Base-by-base conservation (phyloP, 2,888 invertebrate species). In the Keiferia lycopersicella region DNA sequence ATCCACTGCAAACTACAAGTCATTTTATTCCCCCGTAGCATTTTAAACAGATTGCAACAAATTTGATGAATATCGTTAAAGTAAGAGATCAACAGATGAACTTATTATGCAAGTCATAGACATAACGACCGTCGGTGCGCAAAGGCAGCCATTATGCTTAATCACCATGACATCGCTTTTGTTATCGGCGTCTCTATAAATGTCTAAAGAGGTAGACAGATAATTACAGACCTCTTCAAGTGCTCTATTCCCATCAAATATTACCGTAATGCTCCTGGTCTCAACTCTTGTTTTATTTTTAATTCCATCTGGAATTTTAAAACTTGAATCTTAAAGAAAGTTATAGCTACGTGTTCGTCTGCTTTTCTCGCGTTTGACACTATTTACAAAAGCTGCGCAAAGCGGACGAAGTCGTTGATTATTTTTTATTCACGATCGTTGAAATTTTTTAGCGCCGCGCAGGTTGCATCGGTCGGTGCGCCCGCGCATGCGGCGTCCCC, bases 401-500 rank as follows among this genome's bases (percentile, higher is more conserved):
- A 56, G 56, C 30, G 56, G 30, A 62, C 39, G 48, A 72, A 69
- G 73, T 77, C 69, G 68, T 77, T 76, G 69, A 67, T 68, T 64
- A 66, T 60, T 22, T 59, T 56, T 77, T 73, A 70, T 68, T 72
- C 45, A 45, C 30, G 34, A 68, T 73, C 72, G 71, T 75, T 75
- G 76, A 75, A 76, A 76, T 78, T 81, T 80, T 80, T 77, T 80
- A 74, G 73, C 72, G 69, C 68, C 73, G 68, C 70, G 72, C 72
- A 77, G 76, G 77, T 76, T 77, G 75, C 73, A 73, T 75, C 74
- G 61, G 48, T 20, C 34, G 30, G 50, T 71, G 61, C 74, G 66
- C 67, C 68, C 18, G 58, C 61, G 65, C 64, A 73, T 75, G 83
- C 87, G 87, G 88, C 85, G 79, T 84, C 83, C 83, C 83, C 88